A percentile compares a stretch with the other conserved stretches of the same genome.
Conservation (phyloP, 1,140 invertebrate species). For the Drosophila dunni region DNA sequence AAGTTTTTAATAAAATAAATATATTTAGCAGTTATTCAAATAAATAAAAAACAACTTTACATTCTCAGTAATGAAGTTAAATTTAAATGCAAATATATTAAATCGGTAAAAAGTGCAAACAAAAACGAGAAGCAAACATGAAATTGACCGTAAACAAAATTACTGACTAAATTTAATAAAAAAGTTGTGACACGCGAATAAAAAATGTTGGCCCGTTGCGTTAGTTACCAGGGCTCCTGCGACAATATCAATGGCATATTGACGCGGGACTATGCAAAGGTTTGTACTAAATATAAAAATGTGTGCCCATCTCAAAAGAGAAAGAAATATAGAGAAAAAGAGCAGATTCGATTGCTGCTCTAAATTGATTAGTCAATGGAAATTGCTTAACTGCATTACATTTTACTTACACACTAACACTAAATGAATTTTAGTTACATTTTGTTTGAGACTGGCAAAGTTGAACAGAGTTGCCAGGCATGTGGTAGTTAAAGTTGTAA, state of each 20-base stretch:
- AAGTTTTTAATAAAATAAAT: too few species aligned
- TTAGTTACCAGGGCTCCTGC: constrained; percentile 81
- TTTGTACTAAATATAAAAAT: constrained; percentile 47
- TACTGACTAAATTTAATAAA: constrained; percentile 1
- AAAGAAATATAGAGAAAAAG: not conserved
- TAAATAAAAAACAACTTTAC: too few species aligned
- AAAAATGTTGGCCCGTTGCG: constrained; percentile 81
- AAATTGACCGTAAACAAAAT: not conserved
- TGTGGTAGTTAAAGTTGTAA: constrained; percentile 4
- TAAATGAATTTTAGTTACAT: constrained; percentile 62
- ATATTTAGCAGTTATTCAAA: too few species aligned
- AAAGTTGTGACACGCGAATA: not conserved
- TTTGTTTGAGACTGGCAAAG: constrained; percentile 19
- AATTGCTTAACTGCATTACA: constrained; percentile 43
- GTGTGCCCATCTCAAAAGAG: not conserved
- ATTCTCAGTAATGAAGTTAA: not conserved
- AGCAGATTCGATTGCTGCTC: constrained; percentile 26
- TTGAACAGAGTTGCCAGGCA: constrained; percentile 7
- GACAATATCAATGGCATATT: constrained; percentile 80
- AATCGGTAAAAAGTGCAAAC: not conserved
- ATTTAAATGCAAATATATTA: too few species aligned
- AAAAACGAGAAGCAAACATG: constrained; percentile 3
- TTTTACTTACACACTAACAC: constrained; percentile 17
- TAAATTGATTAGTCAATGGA: constrained; percentile 66
- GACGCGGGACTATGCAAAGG: constrained; percentile 80